Evolutionary conservation across 2,797 vertebrate species (phyloP).

Genomic region (Argentina silus): DNA sequence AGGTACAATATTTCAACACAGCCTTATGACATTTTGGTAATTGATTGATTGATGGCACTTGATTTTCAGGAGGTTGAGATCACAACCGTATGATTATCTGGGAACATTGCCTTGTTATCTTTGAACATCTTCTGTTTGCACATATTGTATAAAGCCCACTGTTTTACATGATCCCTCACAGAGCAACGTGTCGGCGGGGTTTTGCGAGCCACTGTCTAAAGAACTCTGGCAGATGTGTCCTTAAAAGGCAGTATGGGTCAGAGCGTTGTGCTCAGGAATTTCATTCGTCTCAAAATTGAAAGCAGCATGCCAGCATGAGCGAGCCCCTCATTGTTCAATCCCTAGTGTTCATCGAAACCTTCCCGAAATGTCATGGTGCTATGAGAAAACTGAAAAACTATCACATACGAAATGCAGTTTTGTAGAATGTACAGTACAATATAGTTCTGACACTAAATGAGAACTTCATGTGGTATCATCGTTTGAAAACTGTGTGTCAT

Average conservation of each 20-base stretch:
- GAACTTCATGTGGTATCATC: background rate
- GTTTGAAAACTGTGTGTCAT: background rate
- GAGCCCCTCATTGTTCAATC: background rate
- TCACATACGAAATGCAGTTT: background rate
- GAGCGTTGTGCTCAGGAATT: conserved; percentile 37
- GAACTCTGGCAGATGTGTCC: conserved; percentile 50
- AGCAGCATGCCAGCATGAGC: conserved; percentile 11
- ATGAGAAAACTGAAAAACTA: background rate
- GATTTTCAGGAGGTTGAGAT: too few species aligned
- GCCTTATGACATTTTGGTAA: too few species aligned
- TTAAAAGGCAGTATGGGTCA: conserved; percentile 52
- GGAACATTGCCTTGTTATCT: background rate
- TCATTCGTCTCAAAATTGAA: conserved; percentile 42
- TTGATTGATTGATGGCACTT: too few species aligned
- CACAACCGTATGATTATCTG: too few species aligned
- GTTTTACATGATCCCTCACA: conserved; percentile 40
- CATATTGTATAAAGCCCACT: conserved; percentile 1
- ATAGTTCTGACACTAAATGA: background rate
- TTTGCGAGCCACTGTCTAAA: conserved; percentile 47
- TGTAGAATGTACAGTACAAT: background rate
- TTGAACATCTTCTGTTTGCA: background rate
- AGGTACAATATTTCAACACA: too few species aligned
- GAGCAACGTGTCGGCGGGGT: conserved; percentile 14
- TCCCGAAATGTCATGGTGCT: background rate
- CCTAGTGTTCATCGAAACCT: background rate